Evolutionary conservation across 2,113 vertebrate genomes (phyloP).

Genomic region (Panthera uncia): DNA sequence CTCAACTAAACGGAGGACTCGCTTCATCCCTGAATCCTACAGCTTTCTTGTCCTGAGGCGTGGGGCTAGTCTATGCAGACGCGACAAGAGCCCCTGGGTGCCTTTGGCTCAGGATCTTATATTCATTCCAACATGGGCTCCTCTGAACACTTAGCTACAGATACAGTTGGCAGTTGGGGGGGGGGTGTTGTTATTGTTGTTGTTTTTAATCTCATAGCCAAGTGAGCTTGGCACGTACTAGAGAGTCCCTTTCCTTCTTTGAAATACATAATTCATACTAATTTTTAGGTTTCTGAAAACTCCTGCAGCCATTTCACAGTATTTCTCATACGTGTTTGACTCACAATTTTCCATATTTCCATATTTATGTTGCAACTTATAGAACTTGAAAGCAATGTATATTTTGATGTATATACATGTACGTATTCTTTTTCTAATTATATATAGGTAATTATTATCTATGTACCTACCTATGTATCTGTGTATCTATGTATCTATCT

Average conservation of each 20-base stretch:
- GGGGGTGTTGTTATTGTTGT: background rate
- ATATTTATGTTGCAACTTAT: background rate
- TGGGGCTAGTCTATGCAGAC: background rate
- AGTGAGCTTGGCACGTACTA: background rate
- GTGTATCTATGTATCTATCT: too few relatives aligned
- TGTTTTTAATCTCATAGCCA: background rate
- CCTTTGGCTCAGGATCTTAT: background rate
- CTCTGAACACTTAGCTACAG: background rate
- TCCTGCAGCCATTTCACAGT: background rate
- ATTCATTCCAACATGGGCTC: background rate
- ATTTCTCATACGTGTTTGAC: background rate
- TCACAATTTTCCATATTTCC: background rate
- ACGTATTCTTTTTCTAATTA: background rate
- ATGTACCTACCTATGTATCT: background rate
- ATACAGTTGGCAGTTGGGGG: background rate
- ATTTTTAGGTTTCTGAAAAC: background rate
- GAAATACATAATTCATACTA: background rate
- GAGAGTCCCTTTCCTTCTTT: background rate
- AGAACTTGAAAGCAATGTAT: background rate
- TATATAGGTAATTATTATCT: background rate
- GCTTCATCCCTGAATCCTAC: background rate
- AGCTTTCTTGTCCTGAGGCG: fast-evolving
- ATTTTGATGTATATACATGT: background rate
- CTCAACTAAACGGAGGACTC: background rate
- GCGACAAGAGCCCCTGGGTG: background rate